phyloP scores from a whole-genome alignment of 2,113 vertebrate genomes.

The Ctenodactylus gundi region DNA sequence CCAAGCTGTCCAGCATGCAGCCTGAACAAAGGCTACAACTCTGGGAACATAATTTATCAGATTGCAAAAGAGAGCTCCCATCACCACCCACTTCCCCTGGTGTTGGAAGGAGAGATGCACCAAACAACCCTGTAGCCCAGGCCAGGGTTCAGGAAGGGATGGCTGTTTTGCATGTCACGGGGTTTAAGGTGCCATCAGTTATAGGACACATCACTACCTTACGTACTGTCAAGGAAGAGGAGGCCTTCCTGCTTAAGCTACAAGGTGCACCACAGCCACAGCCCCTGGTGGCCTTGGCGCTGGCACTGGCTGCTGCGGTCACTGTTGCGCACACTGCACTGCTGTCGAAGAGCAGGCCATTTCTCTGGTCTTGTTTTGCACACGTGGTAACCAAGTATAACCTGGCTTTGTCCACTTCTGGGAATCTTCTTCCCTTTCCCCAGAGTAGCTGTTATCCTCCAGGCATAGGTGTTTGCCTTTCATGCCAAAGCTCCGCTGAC shows the following conservation, averaged over 20 bases:
- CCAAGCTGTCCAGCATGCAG: not conserved
- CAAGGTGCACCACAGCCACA: accelerated
- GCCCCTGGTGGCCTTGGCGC: accelerated
- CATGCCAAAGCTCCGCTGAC: too few relatives aligned
- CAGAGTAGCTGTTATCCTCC: not conserved
- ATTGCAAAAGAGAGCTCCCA: not conserved
- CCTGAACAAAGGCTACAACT: not conserved
- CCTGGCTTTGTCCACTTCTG: not conserved
- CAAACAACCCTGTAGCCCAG: too few relatives aligned
- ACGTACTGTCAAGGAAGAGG: not conserved
- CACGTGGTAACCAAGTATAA: not conserved
- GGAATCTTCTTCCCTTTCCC: not conserved
- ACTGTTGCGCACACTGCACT: accelerated
- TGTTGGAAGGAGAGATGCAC: not conserved
- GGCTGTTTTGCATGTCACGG: not conserved
- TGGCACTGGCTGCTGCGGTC: not conserved
- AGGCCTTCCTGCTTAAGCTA: not conserved
- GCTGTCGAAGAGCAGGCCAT: too few relatives aligned
- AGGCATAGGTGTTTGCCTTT: not conserved
- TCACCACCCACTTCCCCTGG: not conserved
- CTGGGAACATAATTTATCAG: not conserved
- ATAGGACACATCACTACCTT: not conserved
- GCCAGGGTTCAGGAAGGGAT: not conserved
- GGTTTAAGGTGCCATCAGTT: not conserved
- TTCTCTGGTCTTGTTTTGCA: not conserved